Percentiles rank a stretch among this genome's conserved stretches.
Evolutionary conservation across 1,140 invertebrate species (phyloP).

Genomic region (Glossosoma conforme): DNA sequence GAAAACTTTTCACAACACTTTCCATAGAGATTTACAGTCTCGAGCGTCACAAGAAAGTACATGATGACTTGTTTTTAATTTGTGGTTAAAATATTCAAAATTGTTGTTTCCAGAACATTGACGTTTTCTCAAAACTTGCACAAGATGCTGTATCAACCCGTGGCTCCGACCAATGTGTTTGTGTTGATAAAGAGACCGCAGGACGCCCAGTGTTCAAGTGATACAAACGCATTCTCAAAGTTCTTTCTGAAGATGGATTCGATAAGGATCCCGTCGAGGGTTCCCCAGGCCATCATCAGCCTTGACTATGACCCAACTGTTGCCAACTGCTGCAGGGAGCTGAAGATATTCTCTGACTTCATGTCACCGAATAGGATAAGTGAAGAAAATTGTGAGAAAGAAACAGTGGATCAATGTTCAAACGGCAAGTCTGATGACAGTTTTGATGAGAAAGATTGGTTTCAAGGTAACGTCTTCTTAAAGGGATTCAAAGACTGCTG

Average conservation of each 20-base stretch:
- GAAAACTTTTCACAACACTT: background rate
- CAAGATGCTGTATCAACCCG: conserved; percentile 9
- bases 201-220: background rate
- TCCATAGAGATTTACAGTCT: background rate
- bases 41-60: background rate
- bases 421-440: background rate
- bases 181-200: conserved; percentile 20
- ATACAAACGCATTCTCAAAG: background rate
- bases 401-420: background rate
- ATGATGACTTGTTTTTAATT: background rate
- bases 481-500: conserved; percentile 27
- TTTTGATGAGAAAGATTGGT: conserved; percentile 19
- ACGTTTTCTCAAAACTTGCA: conserved; percentile 20
- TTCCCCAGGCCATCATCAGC: conserved; percentile 14
- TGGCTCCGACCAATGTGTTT: conserved; percentile 25
- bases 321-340: conserved; percentile 18
- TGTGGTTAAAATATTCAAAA: background rate
- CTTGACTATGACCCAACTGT: conserved; percentile 13
- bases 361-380: background rate
- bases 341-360: conserved; percentile 24
- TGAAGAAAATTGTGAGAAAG: conserved; percentile 2
- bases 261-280: conserved; percentile 16
- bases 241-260: conserved; percentile 23
- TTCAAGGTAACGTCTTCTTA: conserved; percentile 15
- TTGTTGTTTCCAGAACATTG: conserved; percentile 17